Base-by-base conservation (phyloP, 2,888 invertebrate genomes). In the Drosophila merina region DNA sequence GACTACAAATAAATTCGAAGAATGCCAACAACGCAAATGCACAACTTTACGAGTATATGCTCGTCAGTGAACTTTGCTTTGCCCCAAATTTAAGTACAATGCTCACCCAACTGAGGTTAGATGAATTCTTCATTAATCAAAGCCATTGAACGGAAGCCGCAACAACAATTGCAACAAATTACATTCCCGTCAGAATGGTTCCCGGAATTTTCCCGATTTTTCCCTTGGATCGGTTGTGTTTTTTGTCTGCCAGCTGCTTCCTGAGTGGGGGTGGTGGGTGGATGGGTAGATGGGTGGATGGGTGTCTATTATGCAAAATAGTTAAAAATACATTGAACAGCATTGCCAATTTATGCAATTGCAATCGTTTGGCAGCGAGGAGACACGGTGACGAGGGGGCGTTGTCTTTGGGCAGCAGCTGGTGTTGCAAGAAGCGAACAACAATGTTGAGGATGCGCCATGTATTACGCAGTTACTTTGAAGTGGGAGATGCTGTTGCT, bases 301-400 rank as follows among this genome's bases (percentile, higher is more conserved):
- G 40, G 7, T 4, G 12, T 42, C 40, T 42, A 55, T 69, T 79
- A 77, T 77, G 83, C 71, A 79, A 79, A 77, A 59, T 49, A 68
- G 63, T 56, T 69, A 52, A 58, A 76, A 72, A 71, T 56, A 69
- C 68, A 80, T 75, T 68, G 76, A 75, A 63, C 51, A 64, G 56
- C 62, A 51, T 50, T 64, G 45, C 51, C 42, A 79, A 77, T 76
- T 73, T 85, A 79, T 85, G 79, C 76, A 71, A 57, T 72, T 60
- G 64, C 60, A 69, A 80, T 69, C 71, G 69, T 66, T 58, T 30
- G 57, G 20, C 1, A n/a, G 14, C 1, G 26, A 38, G 57, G 14
- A 42, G 44, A 2, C 9, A 10, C 14, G 6, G 3, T 7, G 0
- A 9, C 44, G 25, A 20, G 56, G n/a, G 12, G 40, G 52, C n/a